Evolutionary conservation across 2,113 vertebrate genomes (phyloP).

Genomic region (Poeciliopsis turrubarensis): DNA sequence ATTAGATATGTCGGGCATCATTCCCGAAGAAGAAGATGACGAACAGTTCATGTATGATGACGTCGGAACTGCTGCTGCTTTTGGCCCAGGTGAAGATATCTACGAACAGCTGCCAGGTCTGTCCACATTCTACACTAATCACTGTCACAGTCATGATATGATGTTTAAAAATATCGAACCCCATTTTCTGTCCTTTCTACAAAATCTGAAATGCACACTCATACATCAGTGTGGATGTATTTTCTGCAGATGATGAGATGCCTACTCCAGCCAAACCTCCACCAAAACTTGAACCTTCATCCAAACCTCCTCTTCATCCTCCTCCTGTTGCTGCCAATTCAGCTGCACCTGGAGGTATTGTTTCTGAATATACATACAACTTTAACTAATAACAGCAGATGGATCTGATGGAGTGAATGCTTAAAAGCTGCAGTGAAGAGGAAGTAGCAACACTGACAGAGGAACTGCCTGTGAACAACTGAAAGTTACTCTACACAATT

Average conservation of each 20-base stretch:
- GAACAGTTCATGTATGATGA: slow-evolving; percentile 86
- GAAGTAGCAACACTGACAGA: slow-evolving; percentile 40
- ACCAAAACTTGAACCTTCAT: slow-evolving; percentile 47
- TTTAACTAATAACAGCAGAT: background rate
- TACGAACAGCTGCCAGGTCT: slow-evolving; percentile 93
- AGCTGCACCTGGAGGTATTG: background rate
- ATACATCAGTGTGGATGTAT: background rate
- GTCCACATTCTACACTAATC: background rate
- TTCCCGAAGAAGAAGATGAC: slow-evolving; percentile 86
- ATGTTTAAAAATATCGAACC: background rate
- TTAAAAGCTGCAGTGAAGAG: background rate
- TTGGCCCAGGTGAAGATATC: slow-evolving; percentile 48
- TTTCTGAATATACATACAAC: background rate
- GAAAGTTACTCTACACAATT: slow-evolving; percentile 42
- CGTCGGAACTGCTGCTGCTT: slow-evolving; percentile 62
- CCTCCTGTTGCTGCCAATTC: slow-evolving; percentile 57
- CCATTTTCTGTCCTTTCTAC: background rate
- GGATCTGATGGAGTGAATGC: background rate
- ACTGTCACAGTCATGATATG: background rate
- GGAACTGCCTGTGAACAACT: slow-evolving; percentile 53
- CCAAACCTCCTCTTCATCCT: slow-evolving; percentile 59
- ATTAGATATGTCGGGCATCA: slow-evolving; percentile 79
- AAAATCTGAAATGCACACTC: background rate
- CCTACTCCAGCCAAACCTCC: slow-evolving; percentile 46
- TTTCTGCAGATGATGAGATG: slow-evolving; percentile 67